Evolutionary conservation across 2,888 invertebrate genomes (phyloP), one percentile per base, ranked within the genome.

Genomic region (Ornithoptera priamus): DNA sequence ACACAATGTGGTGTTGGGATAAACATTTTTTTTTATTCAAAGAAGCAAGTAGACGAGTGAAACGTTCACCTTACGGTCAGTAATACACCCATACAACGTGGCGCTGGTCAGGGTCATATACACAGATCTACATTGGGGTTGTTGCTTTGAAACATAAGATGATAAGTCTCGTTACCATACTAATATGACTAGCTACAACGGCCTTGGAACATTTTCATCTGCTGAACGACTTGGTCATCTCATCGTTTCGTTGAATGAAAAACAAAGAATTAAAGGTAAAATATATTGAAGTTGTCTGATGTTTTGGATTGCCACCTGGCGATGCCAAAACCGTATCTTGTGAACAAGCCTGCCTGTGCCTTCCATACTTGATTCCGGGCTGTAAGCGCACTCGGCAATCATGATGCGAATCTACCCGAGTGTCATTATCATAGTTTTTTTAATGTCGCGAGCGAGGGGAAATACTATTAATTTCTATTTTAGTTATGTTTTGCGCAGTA

Each of bases 401-500:
- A 70, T 64, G 67, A 67, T 64, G 67, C 70, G 67, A 67, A 67
- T 67, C 63, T 61, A 53, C 53, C 62, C 53, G 64, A 68, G 68
- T 66, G 66, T 70, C 70, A 66, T 70, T 70, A 70, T 66, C 70
- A 62, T 69, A 62, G 57, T 67, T 39, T 53, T 65, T 69, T 53
- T 42, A 68, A 68, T 39, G 7, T 59, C 68, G 50, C 20, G 30
- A 69, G 61, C 56, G 61, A 24, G 56, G 61, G 24, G 30, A 46
- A 65, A 56, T 60, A 53, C 30, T 61, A 46, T 59, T 62, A 63
- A 36, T 64, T 60, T 65, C 18, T n/a, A 53, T 8, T 24, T 57
- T 64, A 20, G 63, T 64, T 58, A 53, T 59, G 58, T 58, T 24
- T 22, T 42, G 18, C 61, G 62, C 56, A 62, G 67, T n/a, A 53